A percentile compares a stretch with the other conserved stretches of the same genome.
Evolutionary conservation across 2,113 vertebrate genomes (phyloP).

Genomic region (Tichodroma muraria): DNA sequence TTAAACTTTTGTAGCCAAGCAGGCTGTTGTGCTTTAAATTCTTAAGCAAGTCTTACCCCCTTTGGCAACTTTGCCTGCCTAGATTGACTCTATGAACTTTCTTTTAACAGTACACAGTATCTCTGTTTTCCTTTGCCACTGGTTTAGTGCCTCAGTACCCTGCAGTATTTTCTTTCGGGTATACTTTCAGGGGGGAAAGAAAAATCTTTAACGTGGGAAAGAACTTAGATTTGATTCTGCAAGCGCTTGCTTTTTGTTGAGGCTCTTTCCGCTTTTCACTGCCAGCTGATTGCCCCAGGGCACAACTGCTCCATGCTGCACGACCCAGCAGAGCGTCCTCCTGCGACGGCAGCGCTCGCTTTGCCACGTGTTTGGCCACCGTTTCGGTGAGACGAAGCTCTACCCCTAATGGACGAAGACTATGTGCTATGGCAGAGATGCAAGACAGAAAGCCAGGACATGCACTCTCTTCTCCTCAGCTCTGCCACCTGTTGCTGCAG

Average conservation of each 20-base stretch:
- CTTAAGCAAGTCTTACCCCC: background rate
- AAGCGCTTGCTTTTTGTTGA: background rate
- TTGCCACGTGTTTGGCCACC: background rate
- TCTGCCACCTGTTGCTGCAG: background rate
- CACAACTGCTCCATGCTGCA: background rate
- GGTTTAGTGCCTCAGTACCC: background rate
- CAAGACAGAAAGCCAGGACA: background rate
- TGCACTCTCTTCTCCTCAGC: background rate
- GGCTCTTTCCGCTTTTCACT: background rate
- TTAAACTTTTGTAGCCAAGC: background rate
- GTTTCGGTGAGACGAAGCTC: background rate
- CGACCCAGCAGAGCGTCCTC: background rate
- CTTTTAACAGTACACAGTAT: background rate
- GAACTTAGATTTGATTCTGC: background rate
- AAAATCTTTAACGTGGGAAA: background rate
- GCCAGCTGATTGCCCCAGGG: background rate
- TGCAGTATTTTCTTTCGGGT: background rate
- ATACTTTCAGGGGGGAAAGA: background rate
- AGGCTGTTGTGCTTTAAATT: background rate
- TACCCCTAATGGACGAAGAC: background rate
- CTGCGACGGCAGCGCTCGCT: background rate
- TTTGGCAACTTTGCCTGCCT: background rate
- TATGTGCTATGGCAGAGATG: background rate
- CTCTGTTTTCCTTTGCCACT: background rate
- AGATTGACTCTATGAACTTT: background rate